These are phyloP conservation scores for Atherinosoma microstoma DNA, from an alignment of 2,797 vertebrate genomes.

Conservation along the genomic window DNA sequence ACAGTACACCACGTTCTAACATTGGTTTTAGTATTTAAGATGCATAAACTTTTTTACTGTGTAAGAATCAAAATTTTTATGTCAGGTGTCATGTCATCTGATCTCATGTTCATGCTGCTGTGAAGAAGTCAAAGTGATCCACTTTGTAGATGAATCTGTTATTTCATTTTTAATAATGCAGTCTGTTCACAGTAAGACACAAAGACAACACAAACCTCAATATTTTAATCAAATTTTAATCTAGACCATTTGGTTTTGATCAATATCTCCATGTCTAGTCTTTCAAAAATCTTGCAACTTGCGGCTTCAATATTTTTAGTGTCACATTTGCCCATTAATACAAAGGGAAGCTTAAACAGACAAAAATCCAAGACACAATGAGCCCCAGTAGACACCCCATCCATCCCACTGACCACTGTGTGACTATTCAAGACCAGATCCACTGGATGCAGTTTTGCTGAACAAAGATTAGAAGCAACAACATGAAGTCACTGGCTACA, in stretches of 20 bases:
- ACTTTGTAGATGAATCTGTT: background rate
- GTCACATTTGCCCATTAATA: conserved; percentile 60
- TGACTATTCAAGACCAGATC: conserved; percentile 22
- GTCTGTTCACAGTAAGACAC: background rate
- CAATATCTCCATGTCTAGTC: conserved; percentile 48
- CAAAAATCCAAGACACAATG: conserved; percentile 46
- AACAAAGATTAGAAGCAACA: background rate
- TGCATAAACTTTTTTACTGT: background rate
- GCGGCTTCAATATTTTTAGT: conserved; percentile 39
- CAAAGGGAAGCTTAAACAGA: conserved; percentile 61
- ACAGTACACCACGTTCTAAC: background rate
- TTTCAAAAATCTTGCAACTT: conserved; percentile 28
- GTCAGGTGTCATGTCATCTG: background rate
- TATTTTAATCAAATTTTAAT: conserved; percentile 70
- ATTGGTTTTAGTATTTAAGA: background rate
- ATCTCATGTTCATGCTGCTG: background rate
- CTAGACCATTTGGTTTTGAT: conserved; percentile 57
- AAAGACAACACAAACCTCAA: background rate
- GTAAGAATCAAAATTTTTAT: background rate
- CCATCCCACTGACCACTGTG: conserved; percentile 17
- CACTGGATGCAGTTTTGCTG: background rate
- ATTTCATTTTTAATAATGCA: background rate
- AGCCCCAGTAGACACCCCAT: conserved; percentile 22
- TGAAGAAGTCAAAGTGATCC: background rate
- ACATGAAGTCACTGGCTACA: background rate